phyloP scores from a whole-genome alignment of 2,113 vertebrate genomes.

The Labeo catla region DNA sequence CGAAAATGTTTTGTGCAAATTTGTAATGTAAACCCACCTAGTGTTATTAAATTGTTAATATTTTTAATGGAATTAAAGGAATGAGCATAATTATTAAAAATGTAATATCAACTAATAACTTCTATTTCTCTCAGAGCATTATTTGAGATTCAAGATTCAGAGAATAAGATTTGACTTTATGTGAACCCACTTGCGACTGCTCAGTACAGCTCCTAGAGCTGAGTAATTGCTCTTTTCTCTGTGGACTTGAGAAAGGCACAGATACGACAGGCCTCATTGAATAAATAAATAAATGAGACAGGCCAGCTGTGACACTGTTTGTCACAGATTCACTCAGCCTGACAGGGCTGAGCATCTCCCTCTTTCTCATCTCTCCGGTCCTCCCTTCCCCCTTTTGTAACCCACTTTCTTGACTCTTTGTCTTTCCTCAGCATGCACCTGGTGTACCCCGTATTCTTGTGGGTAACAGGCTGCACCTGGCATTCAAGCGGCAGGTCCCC shows the following conservation, averaged over 20 bases:
- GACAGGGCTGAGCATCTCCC: neutral
- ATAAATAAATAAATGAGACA: conserved; percentile 26
- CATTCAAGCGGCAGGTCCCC: conserved; percentile 95
- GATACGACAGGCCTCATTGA: conserved; percentile 6
- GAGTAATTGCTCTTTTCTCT: neutral
- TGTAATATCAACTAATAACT: neutral
- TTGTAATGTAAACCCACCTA: too few relatives aligned
- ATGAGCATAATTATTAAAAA: too few relatives aligned
- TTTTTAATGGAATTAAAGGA: too few relatives aligned
- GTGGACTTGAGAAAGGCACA: neutral
- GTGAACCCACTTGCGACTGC: neutral
- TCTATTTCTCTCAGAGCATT: neutral
- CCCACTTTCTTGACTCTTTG: neutral
- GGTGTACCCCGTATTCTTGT: conserved; percentile 97
- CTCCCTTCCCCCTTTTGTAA: neutral
- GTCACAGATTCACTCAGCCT: neutral
- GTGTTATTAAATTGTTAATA: too few relatives aligned
- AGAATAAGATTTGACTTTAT: neutral
- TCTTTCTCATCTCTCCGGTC: neutral
- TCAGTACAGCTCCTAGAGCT: neutral
- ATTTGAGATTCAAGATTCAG: neutral
- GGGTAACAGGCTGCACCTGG: conserved; percentile 93
- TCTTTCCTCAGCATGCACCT: conserved; percentile 85
- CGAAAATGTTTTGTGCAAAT: too few relatives aligned
- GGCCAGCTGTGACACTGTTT: neutral